These are phyloP conservation scores for Eidolon helvum DNA, from an alignment of 2,113 vertebrate species.

Conservation along the genomic window DNA sequence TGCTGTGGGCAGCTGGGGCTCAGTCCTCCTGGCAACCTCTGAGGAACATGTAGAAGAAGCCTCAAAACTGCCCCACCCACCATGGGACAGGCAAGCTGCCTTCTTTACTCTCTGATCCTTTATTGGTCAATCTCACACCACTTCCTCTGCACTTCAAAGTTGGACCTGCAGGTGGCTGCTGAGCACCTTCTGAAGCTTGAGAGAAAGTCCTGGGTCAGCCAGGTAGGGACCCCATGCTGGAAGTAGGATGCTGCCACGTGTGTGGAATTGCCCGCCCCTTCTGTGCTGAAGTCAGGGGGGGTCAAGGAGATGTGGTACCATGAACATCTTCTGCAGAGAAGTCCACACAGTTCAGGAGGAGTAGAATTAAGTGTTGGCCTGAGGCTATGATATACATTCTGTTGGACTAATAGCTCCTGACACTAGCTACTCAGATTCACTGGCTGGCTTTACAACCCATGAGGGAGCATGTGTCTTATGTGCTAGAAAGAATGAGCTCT, in stretches of 20 bases:
- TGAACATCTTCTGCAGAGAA: background rate
- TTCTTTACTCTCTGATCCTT: background rate
- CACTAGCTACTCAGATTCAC: background rate
- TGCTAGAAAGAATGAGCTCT: background rate
- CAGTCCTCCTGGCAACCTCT: background rate
- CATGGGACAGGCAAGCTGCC: background rate
- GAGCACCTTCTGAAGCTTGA: background rate
- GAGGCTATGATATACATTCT: background rate
- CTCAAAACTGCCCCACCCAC: background rate
- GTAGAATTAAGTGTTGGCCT: background rate
- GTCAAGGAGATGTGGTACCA: background rate
- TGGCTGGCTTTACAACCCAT: background rate
- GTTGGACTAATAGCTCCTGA: background rate
- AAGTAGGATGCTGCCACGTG: accelerated
- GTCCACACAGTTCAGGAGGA: background rate
- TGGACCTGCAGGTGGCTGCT: background rate
- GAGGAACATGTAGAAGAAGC: background rate
- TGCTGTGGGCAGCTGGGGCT: background rate
- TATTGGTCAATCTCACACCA: background rate
- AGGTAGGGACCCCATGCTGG: background rate
- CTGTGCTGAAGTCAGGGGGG: background rate
- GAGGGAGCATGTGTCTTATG: background rate
- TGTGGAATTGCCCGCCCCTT: background rate
- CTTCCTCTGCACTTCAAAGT: background rate
- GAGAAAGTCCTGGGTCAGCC: background rate